These are phyloP conservation scores for Lerista edwardsae DNA, from an alignment of 2,797 vertebrate species.

Conservation along the genomic window DNA sequence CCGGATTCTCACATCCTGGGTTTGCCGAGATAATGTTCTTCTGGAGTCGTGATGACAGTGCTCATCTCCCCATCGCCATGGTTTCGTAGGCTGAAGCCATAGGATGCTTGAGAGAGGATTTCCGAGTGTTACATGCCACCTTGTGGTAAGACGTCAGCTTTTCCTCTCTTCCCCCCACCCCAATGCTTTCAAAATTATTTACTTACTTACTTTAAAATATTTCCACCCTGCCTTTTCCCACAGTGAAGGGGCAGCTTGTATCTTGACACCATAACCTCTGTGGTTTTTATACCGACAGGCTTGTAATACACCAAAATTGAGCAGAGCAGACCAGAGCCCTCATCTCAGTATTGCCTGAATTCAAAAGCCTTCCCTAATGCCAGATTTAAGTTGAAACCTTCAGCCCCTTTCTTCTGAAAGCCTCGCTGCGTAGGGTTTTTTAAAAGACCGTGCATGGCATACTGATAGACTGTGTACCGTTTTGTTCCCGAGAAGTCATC, in stretches of 20 bases:
- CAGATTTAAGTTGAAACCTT: background rate
- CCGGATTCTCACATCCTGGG: constrained; percentile 3
- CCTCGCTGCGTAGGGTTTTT: background rate
- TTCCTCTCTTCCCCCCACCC: background rate
- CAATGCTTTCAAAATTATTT: background rate
- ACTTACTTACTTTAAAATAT: too few relatives aligned
- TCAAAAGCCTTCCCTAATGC: too few relatives aligned
- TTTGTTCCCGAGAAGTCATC: background rate
- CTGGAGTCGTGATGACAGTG: background rate
- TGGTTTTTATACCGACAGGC: background rate
- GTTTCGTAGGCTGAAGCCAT: constrained; percentile 4
- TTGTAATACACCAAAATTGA: background rate
- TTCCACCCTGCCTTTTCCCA: too few relatives aligned
- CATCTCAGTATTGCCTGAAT: background rate
- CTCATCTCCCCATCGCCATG: background rate
- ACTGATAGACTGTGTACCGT: background rate
- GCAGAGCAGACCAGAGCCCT: background rate
- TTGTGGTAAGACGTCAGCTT: background rate
- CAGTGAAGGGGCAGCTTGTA: too few relatives aligned
- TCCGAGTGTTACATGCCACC: background rate
- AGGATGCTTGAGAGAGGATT: background rate
- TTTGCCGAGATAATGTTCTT: background rate
- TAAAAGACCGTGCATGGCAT: background rate
- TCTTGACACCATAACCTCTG: too few relatives aligned
- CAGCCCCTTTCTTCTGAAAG: background rate